A percentile compares a stretch with the other conserved stretches of the same genome.
Conservation (phyloP, 2,888 invertebrate genomes). For the Volucella bombylans region DNA sequence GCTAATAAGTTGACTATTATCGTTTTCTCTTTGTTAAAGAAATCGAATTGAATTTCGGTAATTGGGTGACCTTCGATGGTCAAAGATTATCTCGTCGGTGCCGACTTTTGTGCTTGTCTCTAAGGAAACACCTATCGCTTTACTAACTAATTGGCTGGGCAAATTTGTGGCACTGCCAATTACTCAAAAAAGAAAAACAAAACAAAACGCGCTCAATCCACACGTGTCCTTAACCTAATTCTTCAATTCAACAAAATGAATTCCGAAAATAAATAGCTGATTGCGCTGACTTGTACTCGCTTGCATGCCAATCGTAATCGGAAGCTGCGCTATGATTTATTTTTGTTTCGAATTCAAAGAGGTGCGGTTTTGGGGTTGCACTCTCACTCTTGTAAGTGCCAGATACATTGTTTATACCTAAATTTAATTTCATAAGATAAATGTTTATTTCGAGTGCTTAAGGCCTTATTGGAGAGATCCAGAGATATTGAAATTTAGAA, state of each 20-base stretch:
- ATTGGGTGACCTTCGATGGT: conserved; percentile 47
- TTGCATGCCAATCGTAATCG: conserved; percentile 55
- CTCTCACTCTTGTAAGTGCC: conserved; percentile 24
- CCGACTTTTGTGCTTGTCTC: conserved; percentile 36
- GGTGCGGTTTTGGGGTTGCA: not conserved
- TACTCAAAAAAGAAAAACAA: conserved; percentile 42
- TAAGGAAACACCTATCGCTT: conserved; percentile 62
- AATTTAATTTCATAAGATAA: conserved; percentile 54
- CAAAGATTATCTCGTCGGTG: conserved; percentile 39
- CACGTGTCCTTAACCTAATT: conserved; percentile 68
- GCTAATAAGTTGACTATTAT: conserved; percentile 45
- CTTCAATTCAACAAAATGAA: conserved; percentile 56
- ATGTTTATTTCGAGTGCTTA: conserved; percentile 45
- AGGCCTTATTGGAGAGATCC: conserved; percentile 15
- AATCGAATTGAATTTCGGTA: conserved; percentile 41
- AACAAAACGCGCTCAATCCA: conserved; percentile 38
- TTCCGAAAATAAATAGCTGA: conserved; percentile 52
- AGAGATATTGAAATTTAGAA: too few relatives aligned
- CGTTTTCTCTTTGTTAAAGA: conserved; percentile 21
- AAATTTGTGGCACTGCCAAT: conserved; percentile 56
- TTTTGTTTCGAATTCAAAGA: conserved; percentile 16
- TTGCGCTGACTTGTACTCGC: not conserved
- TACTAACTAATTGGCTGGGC: conserved; percentile 57
- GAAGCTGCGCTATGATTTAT: conserved; percentile 56
- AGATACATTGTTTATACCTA: conserved; percentile 55